Evolutionary conservation across 2,888 invertebrate genomes (phyloP), one percentile per base, ranked within the genome.

Genomic region (Drosophila testacea): DNA sequence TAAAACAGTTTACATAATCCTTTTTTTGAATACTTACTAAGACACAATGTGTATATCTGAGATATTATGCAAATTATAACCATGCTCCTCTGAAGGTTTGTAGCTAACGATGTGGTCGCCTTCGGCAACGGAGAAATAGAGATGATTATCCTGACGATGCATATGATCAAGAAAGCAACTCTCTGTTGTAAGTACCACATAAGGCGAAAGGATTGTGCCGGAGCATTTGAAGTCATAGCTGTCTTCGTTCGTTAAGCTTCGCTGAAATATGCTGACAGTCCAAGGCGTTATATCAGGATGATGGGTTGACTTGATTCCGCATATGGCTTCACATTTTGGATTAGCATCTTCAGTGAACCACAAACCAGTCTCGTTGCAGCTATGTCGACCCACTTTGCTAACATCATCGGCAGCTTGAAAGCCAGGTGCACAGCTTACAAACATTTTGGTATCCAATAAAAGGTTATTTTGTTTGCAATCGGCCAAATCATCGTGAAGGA

Each of bases 271-370:
- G 48, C 69, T 84, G 2, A 71, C 67, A 22, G 48, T 5, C 91
- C 91, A 91, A 6, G 91, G 91, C 5, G 81, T 82, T 30, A 66
- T 34, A 1, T 77, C 69, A 4, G 65, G 56, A 81, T 81, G 4
- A 50, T 76, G 32, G 3, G 0, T 5, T 32, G 47, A 10, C 50
- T 67, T 46, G 54, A 66, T 47, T 1, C 91, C 91, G 52, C 91
- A 92, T 2, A 80, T 63, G 4, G 85, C 88, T 10, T 63, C 59
- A 61, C 91, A 92, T 4, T 61, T 67, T 4, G 72, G 77, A 39
- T 89, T 79, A 2, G 51, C 6, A 22, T 67, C 0, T 4, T 13
- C 1, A 2, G 5, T 64, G 16, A 74, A 64, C 92, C 92, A 92
- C 38, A 74, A 65, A 1, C 90, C 90, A 64, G 77, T 46, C 0